A percentile compares a stretch with the other conserved stretches of the same genome.
Evolutionary conservation across 2,888 invertebrate genomes (phyloP).

Genomic region (Mythimna albipuncta): DNA sequence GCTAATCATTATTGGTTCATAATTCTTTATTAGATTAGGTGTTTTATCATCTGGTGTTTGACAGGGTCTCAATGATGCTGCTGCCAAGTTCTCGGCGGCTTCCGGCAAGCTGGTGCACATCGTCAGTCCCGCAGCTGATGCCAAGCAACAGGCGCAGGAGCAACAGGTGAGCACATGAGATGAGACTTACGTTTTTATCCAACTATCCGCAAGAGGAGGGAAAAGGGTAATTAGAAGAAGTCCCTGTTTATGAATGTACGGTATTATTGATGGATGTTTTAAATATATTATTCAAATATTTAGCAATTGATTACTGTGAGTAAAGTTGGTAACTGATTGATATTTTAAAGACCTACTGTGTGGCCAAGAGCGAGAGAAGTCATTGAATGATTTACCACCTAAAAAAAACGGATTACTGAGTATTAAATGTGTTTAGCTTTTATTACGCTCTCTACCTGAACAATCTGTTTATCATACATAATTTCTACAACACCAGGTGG

Average conservation of each 20-base stretch:
- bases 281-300: too few species aligned
- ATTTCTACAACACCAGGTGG: constrained; percentile 27
- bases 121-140: constrained; percentile 59
- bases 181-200: neutral
- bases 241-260: too few species aligned
- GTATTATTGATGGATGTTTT: too few species aligned
- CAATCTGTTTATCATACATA: neutral
- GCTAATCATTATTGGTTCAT: too few species aligned
- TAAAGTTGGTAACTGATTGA: too few species aligned
- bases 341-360: too few species aligned
- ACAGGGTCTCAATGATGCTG: constrained; percentile 69
- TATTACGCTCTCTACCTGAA: neutral
- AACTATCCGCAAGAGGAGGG: neutral
- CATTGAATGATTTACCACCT: too few species aligned
- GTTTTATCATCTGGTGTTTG: neutral
- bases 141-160: constrained; percentile 52
- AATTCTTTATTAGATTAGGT: too few species aligned
- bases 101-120: constrained; percentile 72
- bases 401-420: too few species aligned
- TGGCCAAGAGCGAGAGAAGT: too few species aligned
- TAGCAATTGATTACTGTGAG: too few species aligned
- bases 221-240: neutral
- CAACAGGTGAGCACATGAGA: constrained; percentile 61
- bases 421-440: neutral
- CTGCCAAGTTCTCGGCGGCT: constrained; percentile 69